Evolutionary conservation across 2,888 invertebrate genomes (phyloP), one percentile per base, ranked within the genome.

Genomic region (Hydrotaea diabolus): DNA sequence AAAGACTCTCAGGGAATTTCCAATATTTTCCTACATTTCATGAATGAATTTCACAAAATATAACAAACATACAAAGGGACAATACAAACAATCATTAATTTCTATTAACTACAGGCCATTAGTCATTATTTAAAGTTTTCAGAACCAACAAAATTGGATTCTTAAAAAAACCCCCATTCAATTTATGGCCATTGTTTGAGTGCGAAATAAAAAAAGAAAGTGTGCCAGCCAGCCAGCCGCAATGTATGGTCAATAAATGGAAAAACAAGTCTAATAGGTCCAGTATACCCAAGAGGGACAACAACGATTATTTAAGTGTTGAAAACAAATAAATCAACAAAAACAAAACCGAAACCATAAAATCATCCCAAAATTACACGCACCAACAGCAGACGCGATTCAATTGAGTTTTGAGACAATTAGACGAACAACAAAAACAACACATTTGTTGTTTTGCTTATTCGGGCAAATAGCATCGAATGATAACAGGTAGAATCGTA

Each of bases 321-420:
- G 43, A 66, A 66, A 66, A 21, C 21, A 66, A 66, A 66, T 66
- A 66, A 66, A 66, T 66, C 66, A 43, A 43, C 43, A 43, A 66
- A 17, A 36, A 36, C 36, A 64, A 62, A 31, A 39, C 19, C 39
- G 43, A 62, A 31, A 39, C 17, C 66, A 66, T 66, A 43, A 66
- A 36, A 62, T n/a, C 19, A 53, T 53, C 53, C 19, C 53, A 53
- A 53, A n/a, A 46, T 15, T 15, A 46, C 46, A 46, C n/a, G 8
- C 36, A 15, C 5, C 17, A 53, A 53, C 8, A n/a, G 5, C 17
- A 53, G 13, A 46, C 46, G n/a, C n/a, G n/a, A 59, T 36, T 36
- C 15, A 62, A 62, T 62, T 62, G 62, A n/a, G 36, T 36, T 36
- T 17, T 17, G 36, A 62, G 36, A 62, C 62, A 62, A 66, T 66